These are phyloP conservation scores for Microctonus aethiopoides DNA, from an alignment of 2,888 invertebrate genomes.

Conservation along the genomic window DNA sequence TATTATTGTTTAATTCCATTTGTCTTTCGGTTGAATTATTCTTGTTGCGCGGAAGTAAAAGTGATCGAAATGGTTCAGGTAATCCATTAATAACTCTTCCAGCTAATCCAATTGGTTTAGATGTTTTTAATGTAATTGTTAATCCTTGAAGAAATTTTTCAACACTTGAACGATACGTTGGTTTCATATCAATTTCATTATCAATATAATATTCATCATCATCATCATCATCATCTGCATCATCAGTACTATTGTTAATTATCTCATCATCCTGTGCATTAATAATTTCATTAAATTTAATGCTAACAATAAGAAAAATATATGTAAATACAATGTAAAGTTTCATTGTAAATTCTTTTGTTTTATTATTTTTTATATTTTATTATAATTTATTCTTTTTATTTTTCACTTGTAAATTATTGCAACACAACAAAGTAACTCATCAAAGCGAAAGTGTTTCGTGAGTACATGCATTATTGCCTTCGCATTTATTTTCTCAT, in stretches of 20 bases:
- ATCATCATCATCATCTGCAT: background rate
- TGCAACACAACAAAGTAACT: background rate
- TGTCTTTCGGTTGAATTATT: too few species aligned
- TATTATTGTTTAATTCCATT: background rate
- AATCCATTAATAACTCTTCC: conserved; percentile 12
- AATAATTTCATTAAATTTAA: background rate
- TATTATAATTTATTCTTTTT: background rate
- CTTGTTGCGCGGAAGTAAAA: background rate
- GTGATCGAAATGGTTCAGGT: conserved; percentile 7
- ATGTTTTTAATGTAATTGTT: conserved; percentile 21
- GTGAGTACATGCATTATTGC: background rate
- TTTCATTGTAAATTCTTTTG: background rate
- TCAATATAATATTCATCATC: conserved; percentile 17
- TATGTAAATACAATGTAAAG: background rate
- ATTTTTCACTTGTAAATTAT: background rate
- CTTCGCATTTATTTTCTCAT: background rate
- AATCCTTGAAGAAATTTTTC: conserved; percentile 40
- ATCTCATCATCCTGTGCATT: background rate
- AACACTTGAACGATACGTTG: conserved; percentile 31
- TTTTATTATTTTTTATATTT: background rate
- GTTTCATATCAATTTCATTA: conserved; percentile 31
- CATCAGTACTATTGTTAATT: background rate
- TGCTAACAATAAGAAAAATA: background rate
- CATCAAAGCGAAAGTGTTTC: background rate
- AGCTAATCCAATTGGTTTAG: conserved; percentile 1